A percentile compares a stretch with the other conserved stretches of the same genome.
phyloP scores from a whole-genome alignment of 1,140 invertebrate species.

The Drosophila kepulauana region DNA sequence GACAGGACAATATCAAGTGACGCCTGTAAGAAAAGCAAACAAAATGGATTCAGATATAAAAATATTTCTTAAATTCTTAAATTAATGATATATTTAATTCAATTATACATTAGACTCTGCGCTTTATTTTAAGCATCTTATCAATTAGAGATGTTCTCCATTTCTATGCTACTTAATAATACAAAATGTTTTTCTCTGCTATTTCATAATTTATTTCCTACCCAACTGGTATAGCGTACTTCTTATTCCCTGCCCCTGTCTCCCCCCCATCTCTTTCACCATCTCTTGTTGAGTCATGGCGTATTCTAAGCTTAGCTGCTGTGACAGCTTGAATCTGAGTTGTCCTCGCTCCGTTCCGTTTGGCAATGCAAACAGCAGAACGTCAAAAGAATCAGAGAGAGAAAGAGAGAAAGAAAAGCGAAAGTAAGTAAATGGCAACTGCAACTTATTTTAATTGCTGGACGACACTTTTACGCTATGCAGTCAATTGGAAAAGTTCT shows the following conservation, averaged over 20 bases:
- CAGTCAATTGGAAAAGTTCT: constrained; percentile 78
- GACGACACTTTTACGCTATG: constrained; percentile 75
- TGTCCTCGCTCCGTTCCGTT: constrained; percentile 40
- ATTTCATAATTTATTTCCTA: constrained; percentile 62
- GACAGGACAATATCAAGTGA: constrained; percentile 96
- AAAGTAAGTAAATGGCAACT: constrained; percentile 69
- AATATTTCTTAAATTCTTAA: neutral
- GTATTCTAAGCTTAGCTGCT: constrained; percentile 46
- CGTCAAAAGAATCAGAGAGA: constrained; percentile 9
- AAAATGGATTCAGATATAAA: neutral
- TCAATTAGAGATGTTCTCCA: constrained; percentile 1
- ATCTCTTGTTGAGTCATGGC: constrained; percentile 1
- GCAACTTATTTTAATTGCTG: constrained; percentile 78
- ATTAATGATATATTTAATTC: neutral
- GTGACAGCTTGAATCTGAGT: constrained; percentile 42
- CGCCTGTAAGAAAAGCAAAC: constrained; percentile 87
- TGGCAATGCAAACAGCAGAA: constrained; percentile 58
- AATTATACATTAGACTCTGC: neutral
- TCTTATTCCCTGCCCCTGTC: neutral
- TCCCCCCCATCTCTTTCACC: neutral
- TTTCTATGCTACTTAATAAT: constrained; percentile 61
- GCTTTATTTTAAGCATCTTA: constrained; percentile 6
- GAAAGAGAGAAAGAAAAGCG: constrained; percentile 15
- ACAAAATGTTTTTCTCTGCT: constrained; percentile 41
- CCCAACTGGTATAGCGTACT: neutral